Evolutionary conservation across 2,797 vertebrate species (phyloP), one percentile per base, ranked within the genome.

Genomic region (Graptemys geographica): DNA sequence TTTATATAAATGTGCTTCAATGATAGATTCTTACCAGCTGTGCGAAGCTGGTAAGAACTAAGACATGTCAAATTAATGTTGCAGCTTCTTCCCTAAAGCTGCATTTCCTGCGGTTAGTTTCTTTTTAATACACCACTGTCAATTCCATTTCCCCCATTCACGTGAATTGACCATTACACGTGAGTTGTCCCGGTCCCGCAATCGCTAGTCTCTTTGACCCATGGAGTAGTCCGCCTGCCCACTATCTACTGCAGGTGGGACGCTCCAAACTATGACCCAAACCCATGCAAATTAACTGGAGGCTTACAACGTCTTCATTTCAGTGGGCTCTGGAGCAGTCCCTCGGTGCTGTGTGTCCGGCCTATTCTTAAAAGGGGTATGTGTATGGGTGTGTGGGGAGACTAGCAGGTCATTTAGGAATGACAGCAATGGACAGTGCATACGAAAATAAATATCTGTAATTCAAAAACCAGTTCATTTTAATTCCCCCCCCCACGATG

Each of bases 401-500:
- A 28, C 28, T 4, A n/a, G 52, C 80, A 6, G 80, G 8, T 31
- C 80, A 18, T 49, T 47, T 47, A 37, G 8, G 28, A 19, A 33
- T 15, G 16, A 9, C 49, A 79, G 47, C 31, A 74, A 84, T n/a
- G 10, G 23, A 41, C 1, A 8, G 0, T 6, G 74, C 44, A 16
- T 10, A 31, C 44, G 83, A 89, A 11, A 90, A 37, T 2, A 47
- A 2, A 2, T 82, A 59, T 10, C 5, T 11, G 1, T 37, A 80
- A 57, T 2, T 11, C 27, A 27, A 79, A 69, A 23, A 4, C 25
- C 31, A 62, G 31, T 33, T 81, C 25, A 0, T 11, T 59, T n/a
- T 44, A 57, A 89, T 0, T 4, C 5, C 5, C 5, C 41, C 2
- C 37, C n/a, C 11, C 5, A 0, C 31, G 47, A 69, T 1, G 76